Evolutionary conservation across 2,797 vertebrate species (phyloP).

Genomic region (Myoxocephalus aenaeus): DNA sequence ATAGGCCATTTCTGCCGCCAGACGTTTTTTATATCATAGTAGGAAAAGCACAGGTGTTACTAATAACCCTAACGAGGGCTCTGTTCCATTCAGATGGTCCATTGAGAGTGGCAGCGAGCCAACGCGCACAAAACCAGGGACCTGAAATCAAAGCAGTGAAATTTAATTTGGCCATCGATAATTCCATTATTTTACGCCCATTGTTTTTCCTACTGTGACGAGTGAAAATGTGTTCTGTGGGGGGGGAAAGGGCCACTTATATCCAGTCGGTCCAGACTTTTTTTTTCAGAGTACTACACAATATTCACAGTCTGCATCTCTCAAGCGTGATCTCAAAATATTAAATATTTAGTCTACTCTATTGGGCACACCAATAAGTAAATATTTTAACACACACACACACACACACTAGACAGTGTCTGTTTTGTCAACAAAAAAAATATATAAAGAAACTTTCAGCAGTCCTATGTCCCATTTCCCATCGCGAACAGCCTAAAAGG

Average conservation of each 20-base stretch:
- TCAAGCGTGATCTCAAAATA: not conserved
- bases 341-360: not conserved
- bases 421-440: not conserved
- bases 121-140: not conserved
- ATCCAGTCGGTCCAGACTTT: not conserved
- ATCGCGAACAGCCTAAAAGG: not conserved
- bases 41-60: not conserved
- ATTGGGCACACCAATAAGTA: too few species aligned
- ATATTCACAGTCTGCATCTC: not conserved
- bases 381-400: too few species aligned
- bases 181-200: not conserved
- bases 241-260: not conserved
- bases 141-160: not conserved
- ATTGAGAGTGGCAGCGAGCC: not conserved
- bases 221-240: not conserved
- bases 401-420: not conserved
- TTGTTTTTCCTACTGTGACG: not conserved
- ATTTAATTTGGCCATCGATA: not conserved
- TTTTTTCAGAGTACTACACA: not conserved
- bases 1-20: not conserved
- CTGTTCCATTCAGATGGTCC: not conserved
- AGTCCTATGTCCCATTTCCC: not conserved
- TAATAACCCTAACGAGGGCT: constrained; percentile 2
- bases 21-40: not conserved
- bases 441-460: not conserved